A percentile compares a stretch with the other conserved stretches of the same genome.
phyloP scores from a whole-genome alignment of 92 coral and sea anemone species.

The Parazoanthus atlanticus region DNA sequence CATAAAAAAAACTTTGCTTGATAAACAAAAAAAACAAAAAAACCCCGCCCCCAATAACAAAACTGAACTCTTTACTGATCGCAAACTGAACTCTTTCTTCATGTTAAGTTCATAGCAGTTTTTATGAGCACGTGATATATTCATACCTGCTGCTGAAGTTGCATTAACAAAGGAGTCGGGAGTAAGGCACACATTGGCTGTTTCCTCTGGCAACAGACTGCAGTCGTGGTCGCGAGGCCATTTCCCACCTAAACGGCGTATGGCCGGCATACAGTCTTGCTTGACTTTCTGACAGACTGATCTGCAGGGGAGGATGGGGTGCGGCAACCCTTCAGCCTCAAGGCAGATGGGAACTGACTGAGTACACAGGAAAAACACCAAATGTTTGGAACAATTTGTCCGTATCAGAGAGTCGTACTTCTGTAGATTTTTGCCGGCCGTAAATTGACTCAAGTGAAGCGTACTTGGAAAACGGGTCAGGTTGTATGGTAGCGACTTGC shows the following conservation, averaged over 20 bases:
- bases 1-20: no score
- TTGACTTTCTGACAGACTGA: conserved; percentile 74
- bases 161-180: conserved; percentile 62
- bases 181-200: conserved; percentile 72
- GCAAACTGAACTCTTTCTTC: no score
- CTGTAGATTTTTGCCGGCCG: conserved; percentile 40
- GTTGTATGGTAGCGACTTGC: conserved; percentile 79
- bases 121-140: not conserved
- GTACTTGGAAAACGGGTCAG: conserved; percentile 78
- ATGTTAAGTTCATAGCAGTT: not conserved
- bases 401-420: conserved; percentile 46
- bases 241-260: conserved; percentile 38
- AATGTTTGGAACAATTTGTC: conserved; percentile 72
- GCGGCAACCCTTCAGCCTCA: conserved; percentile 38
- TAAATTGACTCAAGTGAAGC: conserved; percentile 55
- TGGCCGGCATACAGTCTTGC: conserved; percentile 67
- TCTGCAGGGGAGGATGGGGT: conserved; percentile 81
- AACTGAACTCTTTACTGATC: no score
- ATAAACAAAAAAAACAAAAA: no score
- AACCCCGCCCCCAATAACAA: no score
- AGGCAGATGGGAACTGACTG: conserved; percentile 79
- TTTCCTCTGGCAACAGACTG: conserved; percentile 66
- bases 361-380: conserved; percentile 83
- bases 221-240: conserved; percentile 76
- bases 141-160: conserved; percentile 37